A percentile compares a stretch with the other conserved stretches of the same genome.
Conservation (phyloP, 2,888 invertebrate genomes). For the Andrena fulva region DNA sequence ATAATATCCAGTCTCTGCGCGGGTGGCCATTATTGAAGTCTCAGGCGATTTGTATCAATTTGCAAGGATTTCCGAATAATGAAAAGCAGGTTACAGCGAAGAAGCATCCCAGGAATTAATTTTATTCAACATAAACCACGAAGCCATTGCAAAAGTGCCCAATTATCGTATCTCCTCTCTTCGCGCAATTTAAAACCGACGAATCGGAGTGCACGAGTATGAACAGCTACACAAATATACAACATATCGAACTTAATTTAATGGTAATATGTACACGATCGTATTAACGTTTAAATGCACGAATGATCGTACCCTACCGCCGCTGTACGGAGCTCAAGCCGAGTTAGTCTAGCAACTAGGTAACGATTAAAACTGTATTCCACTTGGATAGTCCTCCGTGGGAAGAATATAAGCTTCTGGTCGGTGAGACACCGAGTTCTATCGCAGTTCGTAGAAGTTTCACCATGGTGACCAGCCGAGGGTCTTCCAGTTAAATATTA, state of each 20-base stretch:
- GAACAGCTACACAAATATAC: slow-evolving; percentile 16
- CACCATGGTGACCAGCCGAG: neutral
- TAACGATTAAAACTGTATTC: neutral
- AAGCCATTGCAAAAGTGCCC: neutral
- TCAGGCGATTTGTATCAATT: too few species aligned
- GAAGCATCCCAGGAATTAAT: neutral
- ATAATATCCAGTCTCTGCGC: neutral
- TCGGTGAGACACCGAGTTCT: neutral
- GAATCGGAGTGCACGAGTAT: neutral
- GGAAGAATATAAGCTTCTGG: neutral
- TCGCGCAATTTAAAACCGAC: neutral
- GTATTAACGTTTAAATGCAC: slow-evolving; percentile 51
- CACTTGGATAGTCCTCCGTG: neutral
- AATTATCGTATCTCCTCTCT: neutral
- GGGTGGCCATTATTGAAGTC: neutral
- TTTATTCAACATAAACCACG: neutral
- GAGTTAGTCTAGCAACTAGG: neutral
- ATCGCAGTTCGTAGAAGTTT: slow-evolving; percentile 1
- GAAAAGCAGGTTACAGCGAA: neutral
- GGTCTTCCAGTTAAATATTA: slow-evolving; percentile 42
- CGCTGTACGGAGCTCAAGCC: neutral
- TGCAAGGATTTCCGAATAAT: neutral
- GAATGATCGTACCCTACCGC: neutral
- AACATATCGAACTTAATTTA: neutral
- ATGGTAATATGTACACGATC: slow-evolving; percentile 25